Evolutionary conservation across 2,797 vertebrate genomes (phyloP).

Genomic region (Ciconia nigra): DNA sequence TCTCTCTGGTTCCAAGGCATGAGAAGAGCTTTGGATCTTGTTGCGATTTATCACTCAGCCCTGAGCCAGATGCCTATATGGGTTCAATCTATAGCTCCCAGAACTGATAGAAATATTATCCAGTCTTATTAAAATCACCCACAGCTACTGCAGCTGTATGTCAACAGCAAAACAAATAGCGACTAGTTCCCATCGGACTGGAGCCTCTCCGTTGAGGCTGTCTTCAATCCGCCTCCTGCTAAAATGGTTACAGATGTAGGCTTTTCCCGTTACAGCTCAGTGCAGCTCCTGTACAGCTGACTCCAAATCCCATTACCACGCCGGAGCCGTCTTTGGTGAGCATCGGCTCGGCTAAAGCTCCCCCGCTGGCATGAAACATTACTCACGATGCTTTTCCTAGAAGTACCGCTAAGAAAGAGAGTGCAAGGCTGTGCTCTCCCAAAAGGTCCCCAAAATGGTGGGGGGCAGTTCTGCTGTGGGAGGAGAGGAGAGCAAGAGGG

Average conservation of each 20-base stretch:
- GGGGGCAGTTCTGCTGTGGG: neutral
- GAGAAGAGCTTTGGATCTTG: constrained; percentile 25
- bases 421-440: neutral
- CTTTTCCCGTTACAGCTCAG: neutral
- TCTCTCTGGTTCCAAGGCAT: neutral
- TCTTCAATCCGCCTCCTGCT: neutral
- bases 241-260: constrained; percentile 20
- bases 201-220: neutral
- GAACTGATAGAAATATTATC: constrained; percentile 60
- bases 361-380: fast-evolving
- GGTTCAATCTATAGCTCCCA: constrained; percentile 45
- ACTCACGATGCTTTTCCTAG: neutral
- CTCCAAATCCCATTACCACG: neutral
- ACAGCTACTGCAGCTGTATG: constrained; percentile 53
- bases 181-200: neutral
- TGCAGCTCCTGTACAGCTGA: neutral
- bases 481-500: neutral
- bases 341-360: neutral
- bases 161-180: constrained; percentile 19
- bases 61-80: constrained; percentile 15
- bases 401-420: neutral
- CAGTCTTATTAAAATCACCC: constrained; percentile 51
- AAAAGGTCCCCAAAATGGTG: fast-evolving
- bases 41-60: constrained; percentile 29
- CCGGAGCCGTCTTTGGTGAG: neutral